Base-by-base conservation (phyloP, 1,140 invertebrate species). In the Calliphora vicina region DNA sequence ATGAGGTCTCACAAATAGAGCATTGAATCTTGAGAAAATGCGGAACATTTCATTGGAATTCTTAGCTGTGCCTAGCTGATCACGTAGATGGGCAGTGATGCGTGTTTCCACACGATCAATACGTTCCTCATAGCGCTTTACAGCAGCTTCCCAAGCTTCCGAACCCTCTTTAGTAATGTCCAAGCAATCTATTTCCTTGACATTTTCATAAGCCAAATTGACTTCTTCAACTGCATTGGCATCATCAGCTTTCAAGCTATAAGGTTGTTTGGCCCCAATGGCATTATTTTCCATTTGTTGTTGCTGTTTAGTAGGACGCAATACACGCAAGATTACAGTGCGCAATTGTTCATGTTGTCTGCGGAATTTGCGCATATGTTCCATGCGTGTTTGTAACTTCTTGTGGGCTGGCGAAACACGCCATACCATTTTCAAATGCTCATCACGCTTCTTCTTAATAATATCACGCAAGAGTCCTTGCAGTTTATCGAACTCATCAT, bases 31-130 rank as follows among this genome's bases (percentile, higher is more conserved):
- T 10, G 97, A 98, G 92, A 99, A 99, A 87, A 99, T 99, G 43
- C 97, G 93, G 91, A 99, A 99, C 99, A 99, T 99, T 92, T 99
- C 99, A 91, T 99, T 99, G 20, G 99, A 98, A 92, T 99, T 99
- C 91, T 99, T 99, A 0, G 99, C 98, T 4, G 97, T 98, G 43
- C 98, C 98, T 1, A 99, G 92, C 90, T 99, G 98, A 91, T 99
- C 98, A 80, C 99, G 93, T 0, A 99, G 92, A 90, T 98, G 96
- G 0, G 98, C 97, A 1, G 98, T 99, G 82, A 99, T 99, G 80
- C 98, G 93, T 3, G 98, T 97, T 92, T 99, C 99, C 0, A 99
- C 98, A 80, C 97, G 93, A 91, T 99, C 98, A 87, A 99, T 99
- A 82, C 97, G 94, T 89, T 99, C 98, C 91, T 99, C 98, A 91